A percentile compares a stretch with the other conserved stretches of the same genome.
Conservation (phyloP, 2,113 vertebrate genomes). For the Hemichromis elongatus region DNA sequence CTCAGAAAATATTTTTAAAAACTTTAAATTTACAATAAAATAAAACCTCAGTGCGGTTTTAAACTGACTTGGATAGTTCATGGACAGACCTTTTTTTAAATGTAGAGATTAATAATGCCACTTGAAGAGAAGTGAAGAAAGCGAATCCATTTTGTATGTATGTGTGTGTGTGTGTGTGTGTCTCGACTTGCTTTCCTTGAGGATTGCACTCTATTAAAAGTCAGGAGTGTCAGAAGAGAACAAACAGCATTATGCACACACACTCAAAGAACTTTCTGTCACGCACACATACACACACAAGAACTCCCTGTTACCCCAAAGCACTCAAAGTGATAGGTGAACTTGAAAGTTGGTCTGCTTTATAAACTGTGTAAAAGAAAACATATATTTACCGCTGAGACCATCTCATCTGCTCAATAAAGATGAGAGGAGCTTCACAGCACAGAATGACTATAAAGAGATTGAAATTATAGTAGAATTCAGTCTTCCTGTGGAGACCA, state of each 20-base stretch:
- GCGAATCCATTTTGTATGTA: neutral
- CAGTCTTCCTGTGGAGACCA: neutral
- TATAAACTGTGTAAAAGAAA: slow-evolving; percentile 26
- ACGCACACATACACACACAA: neutral
- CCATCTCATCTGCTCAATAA: slow-evolving; percentile 30
- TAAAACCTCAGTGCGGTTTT: neutral
- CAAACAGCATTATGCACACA: slow-evolving; percentile 26
- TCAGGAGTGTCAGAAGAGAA: slow-evolving; percentile 8
- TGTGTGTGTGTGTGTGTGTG: neutral
- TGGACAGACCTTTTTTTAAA: neutral
- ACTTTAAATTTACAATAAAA: neutral
- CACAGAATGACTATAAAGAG: slow-evolving; percentile 14
- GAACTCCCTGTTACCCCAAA: neutral
- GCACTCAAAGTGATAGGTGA: slow-evolving; percentile 19
- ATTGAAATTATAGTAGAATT: neutral
- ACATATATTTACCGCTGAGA: slow-evolving; percentile 35
- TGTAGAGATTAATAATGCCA: slow-evolving; percentile 6
- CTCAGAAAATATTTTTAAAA: neutral
- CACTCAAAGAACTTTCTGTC: neutral
- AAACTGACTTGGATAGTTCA: neutral
- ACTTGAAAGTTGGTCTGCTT: slow-evolving; percentile 16
- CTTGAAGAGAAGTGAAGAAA: neutral
- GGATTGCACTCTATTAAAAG: slow-evolving; percentile 28
- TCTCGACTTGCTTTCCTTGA: slow-evolving; percentile 2
- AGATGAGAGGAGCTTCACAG: slow-evolving; percentile 26